A percentile compares a stretch with the other conserved stretches of the same genome.
Conservation (phyloP, 2,797 vertebrate genomes). For the Muraenolepis orangiensis region DNA sequence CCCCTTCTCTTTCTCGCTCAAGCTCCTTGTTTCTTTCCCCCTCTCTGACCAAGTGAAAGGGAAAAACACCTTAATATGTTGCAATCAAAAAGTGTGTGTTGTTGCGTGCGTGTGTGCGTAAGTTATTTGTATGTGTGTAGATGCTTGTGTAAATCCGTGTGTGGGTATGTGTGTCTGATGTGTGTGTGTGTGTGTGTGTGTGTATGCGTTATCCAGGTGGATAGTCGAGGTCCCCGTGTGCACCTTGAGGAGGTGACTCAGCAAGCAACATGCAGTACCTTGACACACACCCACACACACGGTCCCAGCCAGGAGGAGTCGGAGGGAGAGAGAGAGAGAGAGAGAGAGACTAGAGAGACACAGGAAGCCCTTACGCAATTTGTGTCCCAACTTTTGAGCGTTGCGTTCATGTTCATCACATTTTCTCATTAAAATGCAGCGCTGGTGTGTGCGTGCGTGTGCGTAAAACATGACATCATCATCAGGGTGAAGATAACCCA, state of each 20-base stretch:
- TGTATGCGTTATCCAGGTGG: not conserved
- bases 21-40: not conserved
- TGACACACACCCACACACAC: not conserved
- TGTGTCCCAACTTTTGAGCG: not conserved
- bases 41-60: not conserved
- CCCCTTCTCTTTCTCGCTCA: too few species aligned
- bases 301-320: not conserved
- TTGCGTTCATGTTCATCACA: not conserved
- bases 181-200: not conserved
- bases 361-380: not conserved
- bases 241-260: not conserved
- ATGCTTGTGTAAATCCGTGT: not conserved
- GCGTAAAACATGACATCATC: not conserved
- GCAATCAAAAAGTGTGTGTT: too few species aligned
- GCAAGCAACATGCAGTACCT: not conserved
- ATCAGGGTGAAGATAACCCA: not conserved
- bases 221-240: not conserved
- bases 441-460: too few species aligned
- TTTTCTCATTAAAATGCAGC: not conserved
- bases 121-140: too few species aligned
- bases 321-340: too few species aligned
- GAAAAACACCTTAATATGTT: too few species aligned
- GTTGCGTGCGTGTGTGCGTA: too few species aligned
- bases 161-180: not conserved
- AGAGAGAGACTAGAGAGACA: not conserved